phyloP scores from a whole-genome alignment of 2,888 invertebrate species.

The Epistrophe eligans region DNA sequence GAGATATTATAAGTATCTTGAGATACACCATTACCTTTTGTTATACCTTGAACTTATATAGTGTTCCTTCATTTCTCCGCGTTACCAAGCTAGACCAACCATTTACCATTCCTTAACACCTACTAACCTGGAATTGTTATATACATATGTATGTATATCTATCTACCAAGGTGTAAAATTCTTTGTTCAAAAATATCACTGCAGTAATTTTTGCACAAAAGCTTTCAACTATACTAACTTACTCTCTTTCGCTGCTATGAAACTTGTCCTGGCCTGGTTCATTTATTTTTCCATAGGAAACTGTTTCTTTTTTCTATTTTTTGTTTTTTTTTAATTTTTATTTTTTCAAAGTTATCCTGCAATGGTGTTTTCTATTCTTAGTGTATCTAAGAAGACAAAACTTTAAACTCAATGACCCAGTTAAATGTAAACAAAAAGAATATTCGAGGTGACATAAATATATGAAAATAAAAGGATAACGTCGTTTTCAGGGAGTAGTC shows the following conservation, averaged over 20 bases:
- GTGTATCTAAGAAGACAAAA: conserved; percentile 45
- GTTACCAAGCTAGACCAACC: background rate
- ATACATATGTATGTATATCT: no score
- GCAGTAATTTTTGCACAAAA: conserved; percentile 69
- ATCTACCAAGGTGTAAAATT: conserved; percentile 22
- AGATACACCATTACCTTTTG: conserved; percentile 30
- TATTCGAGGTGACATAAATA: conserved; percentile 27
- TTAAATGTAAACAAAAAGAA: conserved; percentile 33
- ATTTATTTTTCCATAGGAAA: conserved; percentile 41
- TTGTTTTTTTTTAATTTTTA: conserved; percentile 15
- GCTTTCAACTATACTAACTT: conserved; percentile 45
- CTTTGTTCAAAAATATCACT: conserved; percentile 48
- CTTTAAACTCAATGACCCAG: conserved; percentile 52
- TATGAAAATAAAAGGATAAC: conserved; percentile 5
- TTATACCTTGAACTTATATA: conserved; percentile 33
- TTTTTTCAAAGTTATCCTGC: conserved; percentile 35
- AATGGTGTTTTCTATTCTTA: conserved; percentile 44
- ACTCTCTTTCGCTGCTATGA: conserved; percentile 11
- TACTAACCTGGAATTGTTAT: conserved; percentile 41
- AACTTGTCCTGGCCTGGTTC: conserved; percentile 68
- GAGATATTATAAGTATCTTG: background rate
- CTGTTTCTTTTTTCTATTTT: conserved; percentile 1
- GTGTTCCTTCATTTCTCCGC: background rate
- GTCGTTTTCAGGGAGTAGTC: background rate
- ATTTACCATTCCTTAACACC: conserved; percentile 7